Conservation (phyloP, 2,797 vertebrate genomes). For the Takifugu rubripes region DNA sequence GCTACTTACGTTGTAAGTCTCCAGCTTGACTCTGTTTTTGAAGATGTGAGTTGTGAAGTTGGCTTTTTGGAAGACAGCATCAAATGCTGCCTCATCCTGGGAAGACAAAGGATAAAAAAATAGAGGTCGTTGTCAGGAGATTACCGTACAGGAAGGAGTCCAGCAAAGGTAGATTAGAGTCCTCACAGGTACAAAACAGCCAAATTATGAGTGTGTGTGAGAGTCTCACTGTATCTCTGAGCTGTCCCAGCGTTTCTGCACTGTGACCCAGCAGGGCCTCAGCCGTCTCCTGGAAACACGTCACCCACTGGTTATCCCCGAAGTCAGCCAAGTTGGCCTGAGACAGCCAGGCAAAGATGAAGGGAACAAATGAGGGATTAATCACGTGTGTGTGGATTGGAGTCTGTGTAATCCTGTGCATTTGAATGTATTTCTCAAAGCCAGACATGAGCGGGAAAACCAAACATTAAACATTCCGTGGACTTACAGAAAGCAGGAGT, state of each 20-base stretch:
- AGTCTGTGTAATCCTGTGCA: constrained; percentile 5
- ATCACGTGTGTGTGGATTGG: constrained; percentile 16
- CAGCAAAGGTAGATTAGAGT: neutral
- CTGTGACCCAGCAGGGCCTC: constrained; percentile 88
- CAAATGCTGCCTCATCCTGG: constrained; percentile 88
- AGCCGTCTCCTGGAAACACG: constrained; percentile 93
- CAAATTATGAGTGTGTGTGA: constrained; percentile 7
- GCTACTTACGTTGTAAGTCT: constrained; percentile 93
- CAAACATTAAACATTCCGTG: constrained; percentile 1
- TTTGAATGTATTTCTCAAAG: constrained; percentile 18
- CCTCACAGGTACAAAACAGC: neutral
- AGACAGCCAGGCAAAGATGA: constrained; percentile 29
- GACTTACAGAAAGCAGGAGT: constrained; percentile 88
- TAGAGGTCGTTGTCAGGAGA: too few species aligned
- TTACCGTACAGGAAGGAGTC: too few species aligned
- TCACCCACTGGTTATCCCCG: constrained; percentile 94
- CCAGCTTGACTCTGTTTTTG: constrained; percentile 87
- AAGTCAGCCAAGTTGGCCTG: constrained; percentile 93
- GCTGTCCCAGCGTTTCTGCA: constrained; percentile 82
- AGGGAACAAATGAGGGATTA: constrained; percentile 9
- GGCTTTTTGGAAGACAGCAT: constrained; percentile 88
- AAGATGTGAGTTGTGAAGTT: constrained; percentile 86
- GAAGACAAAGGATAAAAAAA: neutral
- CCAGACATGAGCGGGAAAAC: constrained; percentile 4
- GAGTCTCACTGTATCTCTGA: constrained; percentile 85